Conservation (phyloP, 2,113 vertebrate species). For the Madoqua kirkii region DNA sequence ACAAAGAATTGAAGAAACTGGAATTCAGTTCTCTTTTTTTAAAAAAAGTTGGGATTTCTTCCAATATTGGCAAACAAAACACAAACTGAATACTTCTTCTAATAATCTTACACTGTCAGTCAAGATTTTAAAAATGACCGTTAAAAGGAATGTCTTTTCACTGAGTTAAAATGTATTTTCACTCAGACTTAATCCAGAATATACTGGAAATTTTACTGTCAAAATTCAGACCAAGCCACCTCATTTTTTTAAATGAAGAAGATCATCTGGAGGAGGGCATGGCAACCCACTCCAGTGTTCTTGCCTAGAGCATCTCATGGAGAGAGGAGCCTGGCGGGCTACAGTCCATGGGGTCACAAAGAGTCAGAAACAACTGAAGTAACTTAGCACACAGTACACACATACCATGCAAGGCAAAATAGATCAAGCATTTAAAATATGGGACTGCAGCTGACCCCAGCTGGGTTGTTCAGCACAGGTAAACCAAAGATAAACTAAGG, state of each 20-base stretch:
- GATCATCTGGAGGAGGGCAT: background rate
- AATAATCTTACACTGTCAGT: background rate
- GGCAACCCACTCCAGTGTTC: background rate
- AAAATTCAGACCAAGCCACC: conserved; percentile 16
- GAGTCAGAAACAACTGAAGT: background rate
- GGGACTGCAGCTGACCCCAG: background rate
- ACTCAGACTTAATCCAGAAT: conserved; percentile 13
- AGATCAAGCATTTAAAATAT: background rate
- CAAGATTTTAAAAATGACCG: background rate
- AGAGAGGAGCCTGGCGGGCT: background rate
- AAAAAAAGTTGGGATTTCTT: conserved; percentile 6
- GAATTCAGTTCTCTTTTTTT: background rate
- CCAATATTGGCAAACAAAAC: conserved; percentile 41
- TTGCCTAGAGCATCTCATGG: background rate
- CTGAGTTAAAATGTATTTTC: conserved; percentile 20
- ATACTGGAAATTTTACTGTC: conserved; percentile 44
- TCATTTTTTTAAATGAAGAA: background rate
- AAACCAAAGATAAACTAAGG: background rate
- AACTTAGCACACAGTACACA: background rate
- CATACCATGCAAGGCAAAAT: background rate
- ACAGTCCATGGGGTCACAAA: background rate
- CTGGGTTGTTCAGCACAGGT: background rate
- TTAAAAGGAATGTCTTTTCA: conserved; percentile 31
- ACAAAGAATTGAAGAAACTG: conserved; percentile 64
- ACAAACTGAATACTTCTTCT: conserved; percentile 2